Percentiles rank a stretch among this genome's conserved stretches.
phyloP scores from a whole-genome alignment of 2,113 vertebrate genomes.

The Corvus cornix region DNA sequence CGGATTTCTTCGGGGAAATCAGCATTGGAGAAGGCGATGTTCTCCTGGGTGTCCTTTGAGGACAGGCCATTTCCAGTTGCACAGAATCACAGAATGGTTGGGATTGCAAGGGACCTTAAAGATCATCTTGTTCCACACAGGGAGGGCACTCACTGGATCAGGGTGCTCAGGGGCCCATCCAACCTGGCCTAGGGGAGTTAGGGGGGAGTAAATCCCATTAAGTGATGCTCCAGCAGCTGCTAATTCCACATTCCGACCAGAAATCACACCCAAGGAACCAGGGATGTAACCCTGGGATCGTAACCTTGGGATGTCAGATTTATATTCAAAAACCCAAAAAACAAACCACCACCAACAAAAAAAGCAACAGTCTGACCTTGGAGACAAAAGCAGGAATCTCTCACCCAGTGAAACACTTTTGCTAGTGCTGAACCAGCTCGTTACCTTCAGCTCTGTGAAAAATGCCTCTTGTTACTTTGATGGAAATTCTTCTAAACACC shows the following conservation, averaged over 20 bases:
- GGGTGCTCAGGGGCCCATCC: not conserved
- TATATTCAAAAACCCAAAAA: not conserved
- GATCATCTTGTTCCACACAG: not conserved
- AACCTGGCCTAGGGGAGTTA: not conserved
- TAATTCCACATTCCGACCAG: not conserved
- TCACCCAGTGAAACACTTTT: not conserved
- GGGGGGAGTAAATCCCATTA: not conserved
- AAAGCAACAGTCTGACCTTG: not conserved
- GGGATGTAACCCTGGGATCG: fast-evolving
- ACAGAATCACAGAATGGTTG: not conserved
- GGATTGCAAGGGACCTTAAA: not conserved
- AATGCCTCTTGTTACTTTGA: not conserved
- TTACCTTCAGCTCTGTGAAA: not conserved
- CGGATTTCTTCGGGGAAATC: not conserved
- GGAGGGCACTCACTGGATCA: not conserved
- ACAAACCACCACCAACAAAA: not conserved
- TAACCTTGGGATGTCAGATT: not conserved
- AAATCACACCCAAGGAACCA: not conserved
- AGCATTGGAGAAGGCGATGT: not conserved
- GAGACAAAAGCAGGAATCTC: not conserved
- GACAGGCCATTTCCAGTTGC: not conserved
- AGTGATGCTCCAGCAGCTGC: not conserved
- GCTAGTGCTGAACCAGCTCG: not conserved
- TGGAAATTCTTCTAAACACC: not conserved
- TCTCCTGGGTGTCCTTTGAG: not conserved